These are phyloP conservation scores for Cheirogaleus medius DNA, from an alignment of 2,113 vertebrate species.

Conservation along the genomic window DNA sequence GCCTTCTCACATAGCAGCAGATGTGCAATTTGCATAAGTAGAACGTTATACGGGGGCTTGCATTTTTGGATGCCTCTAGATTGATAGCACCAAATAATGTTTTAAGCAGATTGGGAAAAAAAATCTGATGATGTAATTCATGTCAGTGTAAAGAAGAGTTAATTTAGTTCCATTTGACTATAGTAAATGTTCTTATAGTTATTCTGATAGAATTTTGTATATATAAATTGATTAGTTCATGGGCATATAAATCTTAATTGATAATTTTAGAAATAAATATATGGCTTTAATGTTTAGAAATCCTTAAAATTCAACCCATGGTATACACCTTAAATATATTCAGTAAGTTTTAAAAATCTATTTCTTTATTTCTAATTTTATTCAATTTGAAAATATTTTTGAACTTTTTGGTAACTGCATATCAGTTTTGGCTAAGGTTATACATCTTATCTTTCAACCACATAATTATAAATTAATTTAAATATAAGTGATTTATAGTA, in stretches of 20 bases:
- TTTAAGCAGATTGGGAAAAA: not conserved
- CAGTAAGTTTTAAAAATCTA: not conserved
- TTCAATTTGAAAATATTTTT: not conserved
- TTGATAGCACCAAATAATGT: not conserved
- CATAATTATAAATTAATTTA: not conserved
- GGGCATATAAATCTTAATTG: not conserved
- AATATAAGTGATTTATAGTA: not conserved
- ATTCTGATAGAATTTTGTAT: not conserved
- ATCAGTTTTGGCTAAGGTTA: not conserved
- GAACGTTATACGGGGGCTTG: not conserved
- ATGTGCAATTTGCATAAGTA: slow-evolving; percentile 36
- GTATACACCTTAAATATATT: not conserved
- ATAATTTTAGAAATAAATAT: not conserved
- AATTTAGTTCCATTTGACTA: not conserved
- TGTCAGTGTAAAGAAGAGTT: not conserved
- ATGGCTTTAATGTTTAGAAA: not conserved
- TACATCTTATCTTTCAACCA: not conserved
- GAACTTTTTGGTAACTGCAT: not conserved
- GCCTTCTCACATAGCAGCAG: not conserved
- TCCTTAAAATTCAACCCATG: not conserved
- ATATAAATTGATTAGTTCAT: not conserved
- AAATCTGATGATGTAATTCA: not conserved
- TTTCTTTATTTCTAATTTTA: not conserved
- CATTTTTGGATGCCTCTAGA: not conserved
- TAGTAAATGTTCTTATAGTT: not conserved